Conservation (phyloP, 2,888 invertebrate species). For the Stomorhina lunata region DNA sequence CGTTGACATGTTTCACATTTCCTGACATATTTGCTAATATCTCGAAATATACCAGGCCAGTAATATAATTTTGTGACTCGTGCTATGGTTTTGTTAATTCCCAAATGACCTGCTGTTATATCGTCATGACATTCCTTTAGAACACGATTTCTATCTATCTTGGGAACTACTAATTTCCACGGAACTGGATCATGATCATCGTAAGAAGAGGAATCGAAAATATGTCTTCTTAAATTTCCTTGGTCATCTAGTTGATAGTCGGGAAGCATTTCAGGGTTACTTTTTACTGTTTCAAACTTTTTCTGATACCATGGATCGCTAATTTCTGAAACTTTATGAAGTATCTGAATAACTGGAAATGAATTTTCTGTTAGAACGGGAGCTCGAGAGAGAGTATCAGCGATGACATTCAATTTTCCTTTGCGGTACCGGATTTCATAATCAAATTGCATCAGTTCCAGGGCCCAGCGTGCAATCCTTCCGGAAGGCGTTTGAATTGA, state of each 20-base stretch:
- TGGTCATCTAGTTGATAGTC: too few species aligned
- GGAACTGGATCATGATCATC: not conserved
- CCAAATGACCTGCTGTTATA: conserved; percentile 15
- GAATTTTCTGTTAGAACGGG: too few species aligned
- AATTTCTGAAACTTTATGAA: too few species aligned
- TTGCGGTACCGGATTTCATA: conserved; percentile 10
- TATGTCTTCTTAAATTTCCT: too few species aligned
- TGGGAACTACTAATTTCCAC: not conserved
- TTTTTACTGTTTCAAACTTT: too few species aligned
- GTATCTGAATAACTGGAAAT: too few species aligned
- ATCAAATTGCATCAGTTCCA: conserved; percentile 32
- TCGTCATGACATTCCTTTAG: conserved; percentile 18
- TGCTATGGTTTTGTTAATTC: not conserved
- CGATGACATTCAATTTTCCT: conserved; percentile 31
- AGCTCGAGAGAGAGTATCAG: conserved; percentile 22
- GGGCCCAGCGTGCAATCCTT: conserved; percentile 42
- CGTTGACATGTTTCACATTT: not conserved
- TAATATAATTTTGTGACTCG: not conserved
- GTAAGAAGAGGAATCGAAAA: too few species aligned
- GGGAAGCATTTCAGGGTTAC: too few species aligned
- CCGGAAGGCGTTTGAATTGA: conserved; percentile 32
- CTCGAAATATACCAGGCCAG: too few species aligned
- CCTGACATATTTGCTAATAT: not conserved
- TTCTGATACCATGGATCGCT: too few species aligned
- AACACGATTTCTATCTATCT: not conserved